phyloP scores from a whole-genome alignment of 2,888 invertebrate species.

The Lacanobia wlatinum region DNA sequence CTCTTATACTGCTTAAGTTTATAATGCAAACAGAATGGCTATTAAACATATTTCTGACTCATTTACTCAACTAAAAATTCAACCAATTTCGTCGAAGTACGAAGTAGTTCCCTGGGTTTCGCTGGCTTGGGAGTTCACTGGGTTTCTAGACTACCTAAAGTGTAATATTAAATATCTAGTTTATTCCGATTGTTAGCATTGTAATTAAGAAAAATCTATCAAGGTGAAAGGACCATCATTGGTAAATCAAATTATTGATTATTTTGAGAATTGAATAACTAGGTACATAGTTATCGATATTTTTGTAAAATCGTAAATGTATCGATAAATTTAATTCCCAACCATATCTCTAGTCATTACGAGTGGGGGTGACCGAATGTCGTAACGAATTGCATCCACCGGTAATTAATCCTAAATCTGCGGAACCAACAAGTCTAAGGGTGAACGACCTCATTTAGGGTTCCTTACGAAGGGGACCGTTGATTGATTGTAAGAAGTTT shows the following conservation, averaged over 20 bases:
- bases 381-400: constrained; percentile 78
- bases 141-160: too few species aligned
- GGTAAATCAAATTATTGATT: too few species aligned
- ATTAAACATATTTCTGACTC: too few species aligned
- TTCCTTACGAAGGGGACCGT: constrained; percentile 60
- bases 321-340: constrained; percentile 35
- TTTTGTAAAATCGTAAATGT: neutral
- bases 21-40: neutral
- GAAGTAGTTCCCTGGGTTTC: too few species aligned
- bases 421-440: constrained; percentile 75
- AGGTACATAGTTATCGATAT: neutral
- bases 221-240: too few species aligned
- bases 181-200: too few species aligned
- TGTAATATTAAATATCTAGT: too few species aligned
- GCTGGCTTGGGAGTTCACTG: too few species aligned
- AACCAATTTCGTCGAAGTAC: too few species aligned
- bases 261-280: neutral
- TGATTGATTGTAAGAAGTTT: constrained; percentile 83
- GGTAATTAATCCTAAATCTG: constrained; percentile 86
- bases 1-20: neutral
- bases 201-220: too few species aligned
- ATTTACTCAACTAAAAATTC: too few species aligned
- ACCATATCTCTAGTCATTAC: constrained; percentile 40
- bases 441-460: constrained; percentile 82
- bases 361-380: constrained; percentile 60